Percentiles rank a stretch among this genome's conserved stretches.
These are phyloP conservation scores for Hassar affinis DNA, from an alignment of 2,113 vertebrate species.

Conservation along the genomic window DNA sequence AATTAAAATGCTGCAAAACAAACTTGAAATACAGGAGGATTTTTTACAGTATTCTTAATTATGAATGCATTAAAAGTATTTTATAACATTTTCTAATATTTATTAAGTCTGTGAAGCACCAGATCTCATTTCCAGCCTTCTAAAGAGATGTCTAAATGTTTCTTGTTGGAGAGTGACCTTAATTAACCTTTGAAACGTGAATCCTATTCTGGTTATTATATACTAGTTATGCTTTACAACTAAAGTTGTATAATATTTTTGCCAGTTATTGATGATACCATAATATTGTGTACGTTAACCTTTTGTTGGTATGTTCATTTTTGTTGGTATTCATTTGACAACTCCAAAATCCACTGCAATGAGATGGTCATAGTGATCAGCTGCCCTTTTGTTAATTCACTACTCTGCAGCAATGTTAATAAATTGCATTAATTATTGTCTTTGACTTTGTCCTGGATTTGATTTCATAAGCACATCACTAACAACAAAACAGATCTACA, in stretches of 20 bases:
- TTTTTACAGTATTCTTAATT: neutral
- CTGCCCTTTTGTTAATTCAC: neutral
- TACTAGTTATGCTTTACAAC: neutral
- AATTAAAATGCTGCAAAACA: neutral
- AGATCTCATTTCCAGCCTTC: conserved; percentile 7
- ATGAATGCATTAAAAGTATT: neutral
- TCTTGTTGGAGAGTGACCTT: neutral
- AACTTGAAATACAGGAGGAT: neutral
- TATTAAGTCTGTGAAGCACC: neutral
- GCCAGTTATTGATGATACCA: neutral
- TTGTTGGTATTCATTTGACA: neutral
- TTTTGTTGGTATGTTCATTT: neutral
- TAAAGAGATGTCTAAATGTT: neutral
- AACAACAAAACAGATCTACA: too few species aligned
- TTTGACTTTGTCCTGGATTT: neutral
- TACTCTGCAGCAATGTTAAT: neutral
- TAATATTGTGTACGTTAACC: neutral
- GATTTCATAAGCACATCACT: neutral
- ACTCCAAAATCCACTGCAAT: neutral
- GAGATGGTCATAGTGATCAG: neutral
- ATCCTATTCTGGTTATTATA: neutral
- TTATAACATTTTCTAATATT: neutral
- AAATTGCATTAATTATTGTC: neutral
- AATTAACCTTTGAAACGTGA: neutral
- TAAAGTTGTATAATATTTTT: neutral